A percentile compares a stretch with the other conserved stretches of the same genome.
Evolutionary conservation across 2,113 vertebrate species (phyloP).

Genomic region (Carassius gibelio): DNA sequence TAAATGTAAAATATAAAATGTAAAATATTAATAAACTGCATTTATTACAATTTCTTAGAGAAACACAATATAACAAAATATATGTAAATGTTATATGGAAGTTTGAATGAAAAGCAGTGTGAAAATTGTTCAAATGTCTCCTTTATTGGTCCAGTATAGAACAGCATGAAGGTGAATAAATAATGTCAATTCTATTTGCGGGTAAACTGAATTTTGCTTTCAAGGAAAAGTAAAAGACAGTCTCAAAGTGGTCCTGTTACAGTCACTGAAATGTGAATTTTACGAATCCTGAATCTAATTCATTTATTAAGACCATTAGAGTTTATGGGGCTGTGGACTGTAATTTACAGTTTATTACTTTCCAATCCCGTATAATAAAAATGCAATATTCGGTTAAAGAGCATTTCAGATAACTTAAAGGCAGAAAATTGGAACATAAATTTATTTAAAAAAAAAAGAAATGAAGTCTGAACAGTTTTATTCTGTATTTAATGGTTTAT

Average conservation of each 20-base stretch:
- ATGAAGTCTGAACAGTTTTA: constrained; percentile 1
- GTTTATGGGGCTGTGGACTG: constrained; percentile 74
- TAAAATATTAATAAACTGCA: neutral
- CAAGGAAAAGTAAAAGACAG: constrained; percentile 46
- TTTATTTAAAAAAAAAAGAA: too few species aligned
- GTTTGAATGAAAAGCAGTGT: neutral
- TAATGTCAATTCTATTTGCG: neutral
- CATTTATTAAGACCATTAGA: constrained; percentile 73
- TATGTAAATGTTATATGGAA: neutral
- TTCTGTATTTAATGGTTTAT: constrained; percentile 32
- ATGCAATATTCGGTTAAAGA: constrained; percentile 56
- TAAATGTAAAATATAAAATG: neutral
- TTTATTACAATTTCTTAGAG: neutral
- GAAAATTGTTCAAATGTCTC: neutral
- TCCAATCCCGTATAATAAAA: constrained; percentile 59
- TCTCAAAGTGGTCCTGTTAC: constrained; percentile 28
- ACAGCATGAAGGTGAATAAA: neutral
- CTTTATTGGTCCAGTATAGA: neutral
- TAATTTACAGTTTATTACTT: constrained; percentile 70
- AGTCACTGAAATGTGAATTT: constrained; percentile 22
- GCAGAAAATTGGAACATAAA: constrained; percentile 40
- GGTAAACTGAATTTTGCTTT: neutral
- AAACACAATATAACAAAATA: neutral
- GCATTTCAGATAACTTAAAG: constrained; percentile 53
- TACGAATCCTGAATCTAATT: constrained; percentile 54